Evolutionary conservation across 2,113 vertebrate genomes (phyloP), one percentile per base, ranked within the genome.

Genomic region (Dasyornis broadbenti): DNA sequence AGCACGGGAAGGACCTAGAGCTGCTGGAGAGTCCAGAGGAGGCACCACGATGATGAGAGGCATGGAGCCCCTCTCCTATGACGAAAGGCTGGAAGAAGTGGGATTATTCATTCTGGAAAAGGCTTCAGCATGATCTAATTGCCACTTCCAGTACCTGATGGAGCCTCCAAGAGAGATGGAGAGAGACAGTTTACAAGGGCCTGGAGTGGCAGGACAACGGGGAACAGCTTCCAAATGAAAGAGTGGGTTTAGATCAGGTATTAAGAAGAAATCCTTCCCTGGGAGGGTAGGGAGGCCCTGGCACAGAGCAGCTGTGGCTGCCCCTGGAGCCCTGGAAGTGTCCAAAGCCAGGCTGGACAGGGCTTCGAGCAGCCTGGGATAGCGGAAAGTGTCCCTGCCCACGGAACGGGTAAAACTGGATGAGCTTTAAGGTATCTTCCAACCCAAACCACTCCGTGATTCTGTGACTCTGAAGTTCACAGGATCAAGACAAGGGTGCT

Each of bases 291-390:
- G 2, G 0, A 64, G 13, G 17, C 26, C 15, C 21, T 56, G 24
- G 31, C 27, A 72, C 31, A 35, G 16, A 56, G 59, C 0, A 37
- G 31, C 42, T 63, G 65, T 26, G n/a, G 12, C 21, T 80, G 49
- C 3, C 50, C 40, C 31, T 56, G 50, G 24, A 19, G 42, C 30
- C 57, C 31, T 64, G 26, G 24, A 0, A 57, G 50, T 11, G 42
- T 1, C 59, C 33, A 33, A 15, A 26, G 15, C 63, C 64, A 39
- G 33, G 50, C 0, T 57, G 50, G 42, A 65, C 1, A 1, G 31
- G 10, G 16, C 10, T 71, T 6, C 20, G 49, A 87, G n/a, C 49
- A 9, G 0, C 11, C 17, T 31, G 57, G 50, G 22, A 35, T 0
- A 12, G 35, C 2, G 42, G 30, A 4, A 71, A 6, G 21, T 22